Conservation (phyloP, 2,888 invertebrate genomes). For the Heteromyza rotundicornis region DNA sequence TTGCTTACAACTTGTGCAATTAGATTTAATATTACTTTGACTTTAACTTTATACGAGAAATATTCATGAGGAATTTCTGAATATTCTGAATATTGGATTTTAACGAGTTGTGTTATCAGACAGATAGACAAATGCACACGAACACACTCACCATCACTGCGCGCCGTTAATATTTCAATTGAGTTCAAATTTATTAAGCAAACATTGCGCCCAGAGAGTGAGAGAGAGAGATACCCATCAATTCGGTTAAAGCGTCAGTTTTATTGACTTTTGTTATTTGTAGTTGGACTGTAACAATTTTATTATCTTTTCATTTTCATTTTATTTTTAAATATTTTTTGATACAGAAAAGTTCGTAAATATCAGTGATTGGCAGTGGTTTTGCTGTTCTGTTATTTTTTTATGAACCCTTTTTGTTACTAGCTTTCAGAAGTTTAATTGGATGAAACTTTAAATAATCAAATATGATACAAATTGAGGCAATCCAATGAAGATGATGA, state of each 20-base stretch:
- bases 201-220: background rate
- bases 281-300: background rate
- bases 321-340: too few relatives aligned
- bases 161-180: constrained; percentile 13
- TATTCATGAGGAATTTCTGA: constrained; percentile 19
- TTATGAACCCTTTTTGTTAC: too few relatives aligned
- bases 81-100: constrained; percentile 30
- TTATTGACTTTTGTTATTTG: background rate
- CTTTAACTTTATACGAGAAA: constrained; percentile 33
- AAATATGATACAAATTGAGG: too few relatives aligned
- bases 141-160: background rate
- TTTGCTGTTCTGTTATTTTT: too few relatives aligned
- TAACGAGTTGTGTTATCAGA: constrained; percentile 25
- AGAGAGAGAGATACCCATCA: too few relatives aligned
- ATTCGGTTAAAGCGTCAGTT: background rate
- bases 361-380: too few relatives aligned
- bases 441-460: too few relatives aligned
- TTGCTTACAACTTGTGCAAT: constrained; percentile 16
- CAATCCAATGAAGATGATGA: too few relatives aligned
- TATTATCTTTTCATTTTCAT: background rate
- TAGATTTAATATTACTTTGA: background rate
- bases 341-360: too few relatives aligned
- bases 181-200: constrained; percentile 20
- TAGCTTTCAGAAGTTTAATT: too few relatives aligned
- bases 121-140: background rate